phyloP scores from a whole-genome alignment of 2,113 vertebrate genomes.

The Siphamia tubifer region DNA sequence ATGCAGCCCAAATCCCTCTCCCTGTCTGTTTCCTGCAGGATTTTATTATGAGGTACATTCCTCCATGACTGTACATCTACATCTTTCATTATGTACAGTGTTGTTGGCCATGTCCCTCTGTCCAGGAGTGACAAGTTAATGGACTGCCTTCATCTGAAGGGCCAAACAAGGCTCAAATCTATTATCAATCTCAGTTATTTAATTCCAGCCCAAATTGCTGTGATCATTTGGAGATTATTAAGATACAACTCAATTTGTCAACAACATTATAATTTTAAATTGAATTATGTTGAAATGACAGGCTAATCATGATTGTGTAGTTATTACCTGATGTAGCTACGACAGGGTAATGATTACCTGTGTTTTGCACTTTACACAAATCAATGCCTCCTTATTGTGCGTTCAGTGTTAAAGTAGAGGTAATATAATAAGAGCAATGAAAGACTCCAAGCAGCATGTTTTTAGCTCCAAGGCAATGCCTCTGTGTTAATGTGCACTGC shows the following conservation, averaged over 20 bases:
- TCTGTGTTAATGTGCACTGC: background rate
- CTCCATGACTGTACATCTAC: slow-evolving; percentile 25
- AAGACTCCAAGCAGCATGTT: background rate
- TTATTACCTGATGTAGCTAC: slow-evolving; percentile 34
- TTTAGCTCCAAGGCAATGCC: background rate
- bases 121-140: slow-evolving; percentile 53
- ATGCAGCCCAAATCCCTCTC: slow-evolving; percentile 1
- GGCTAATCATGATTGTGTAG: slow-evolving; percentile 46
- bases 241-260: slow-evolving; percentile 40
- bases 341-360: slow-evolving; percentile 51
- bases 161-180: slow-evolving; percentile 32
- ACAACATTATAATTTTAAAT: slow-evolving; percentile 43
- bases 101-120: slow-evolving; percentile 14
- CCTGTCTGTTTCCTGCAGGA: background rate
- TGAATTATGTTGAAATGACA: slow-evolving; percentile 36
- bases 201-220: slow-evolving; percentile 22
- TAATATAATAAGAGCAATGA: background rate
- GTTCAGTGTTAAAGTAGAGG: background rate
- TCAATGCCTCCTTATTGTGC: slow-evolving; percentile 42
- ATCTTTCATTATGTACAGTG: slow-evolving; percentile 24
- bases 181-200: slow-evolving; percentile 44
- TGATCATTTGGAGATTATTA: slow-evolving; percentile 39
- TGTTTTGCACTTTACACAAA: slow-evolving; percentile 44
- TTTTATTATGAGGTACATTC: slow-evolving; percentile 22
- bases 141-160: slow-evolving; percentile 4